Conservation (phyloP, 2,797 vertebrate species). For the Alosa sapidissima region DNA sequence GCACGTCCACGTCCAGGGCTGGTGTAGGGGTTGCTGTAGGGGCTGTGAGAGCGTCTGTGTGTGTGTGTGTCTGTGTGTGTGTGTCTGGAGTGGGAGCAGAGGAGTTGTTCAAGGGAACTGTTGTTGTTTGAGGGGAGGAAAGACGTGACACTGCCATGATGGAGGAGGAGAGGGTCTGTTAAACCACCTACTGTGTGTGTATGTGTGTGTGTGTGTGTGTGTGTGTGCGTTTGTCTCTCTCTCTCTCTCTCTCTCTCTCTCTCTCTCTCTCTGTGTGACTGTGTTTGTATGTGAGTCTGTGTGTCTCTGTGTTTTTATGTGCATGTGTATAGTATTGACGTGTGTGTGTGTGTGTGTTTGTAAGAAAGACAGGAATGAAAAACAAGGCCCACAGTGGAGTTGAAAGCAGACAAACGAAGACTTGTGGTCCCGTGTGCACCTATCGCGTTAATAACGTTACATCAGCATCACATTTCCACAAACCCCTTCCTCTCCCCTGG, state of each 20-base stretch:
- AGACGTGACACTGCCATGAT: not conserved
- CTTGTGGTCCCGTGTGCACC: not conserved
- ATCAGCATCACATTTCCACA: slow-evolving; percentile 12
- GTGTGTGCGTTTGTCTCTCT: no score
- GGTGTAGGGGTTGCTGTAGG: no score
- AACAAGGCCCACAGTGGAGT: not conserved
- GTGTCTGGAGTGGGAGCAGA: not conserved
- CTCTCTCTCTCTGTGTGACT: not conserved
- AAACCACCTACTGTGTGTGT: not conserved
- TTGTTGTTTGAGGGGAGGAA: not conserved
- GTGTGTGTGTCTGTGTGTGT: no score
- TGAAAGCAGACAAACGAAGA: not conserved
- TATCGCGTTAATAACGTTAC: not conserved
- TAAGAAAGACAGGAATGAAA: not conserved
- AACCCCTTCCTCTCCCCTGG: not conserved
- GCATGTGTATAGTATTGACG: no score
- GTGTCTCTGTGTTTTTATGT: not conserved
- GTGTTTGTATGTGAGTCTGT: no score
- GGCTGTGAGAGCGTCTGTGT: no score
- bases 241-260: no score
- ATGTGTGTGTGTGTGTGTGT: not conserved
- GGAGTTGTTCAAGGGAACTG: not conserved
- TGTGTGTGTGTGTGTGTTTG: not conserved
- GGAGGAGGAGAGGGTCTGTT: not conserved
- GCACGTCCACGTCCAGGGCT: no score